These are phyloP conservation scores for Ametastegia equiseti DNA, from an alignment of 2,888 invertebrate species.

Conservation along the genomic window DNA sequence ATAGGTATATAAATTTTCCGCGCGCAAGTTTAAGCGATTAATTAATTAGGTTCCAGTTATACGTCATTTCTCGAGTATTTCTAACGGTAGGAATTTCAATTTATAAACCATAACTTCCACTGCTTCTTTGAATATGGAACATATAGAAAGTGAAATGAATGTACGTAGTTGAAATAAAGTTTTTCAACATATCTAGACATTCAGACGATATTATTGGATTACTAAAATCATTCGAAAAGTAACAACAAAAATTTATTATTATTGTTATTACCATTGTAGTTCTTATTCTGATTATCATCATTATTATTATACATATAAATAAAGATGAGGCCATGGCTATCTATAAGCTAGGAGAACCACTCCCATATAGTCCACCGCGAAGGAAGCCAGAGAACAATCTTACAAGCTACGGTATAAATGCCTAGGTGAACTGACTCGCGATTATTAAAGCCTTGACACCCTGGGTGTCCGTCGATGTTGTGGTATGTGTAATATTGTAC, in stretches of 20 bases:
- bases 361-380: slow-evolving; percentile 20
- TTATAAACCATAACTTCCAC: too few relatives aligned
- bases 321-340: slow-evolving; percentile 40
- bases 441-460: slow-evolving; percentile 40
- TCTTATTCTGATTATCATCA: not conserved
- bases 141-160: not conserved
- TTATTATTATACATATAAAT: slow-evolving; percentile 24
- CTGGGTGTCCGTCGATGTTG: slow-evolving; percentile 17
- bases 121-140: not conserved
- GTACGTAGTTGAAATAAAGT: too few relatives aligned
- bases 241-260: too few relatives aligned
- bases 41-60: not conserved
- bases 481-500: not conserved
- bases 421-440: not conserved
- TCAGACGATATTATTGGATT: not conserved
- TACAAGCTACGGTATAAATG: not conserved
- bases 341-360: slow-evolving; percentile 22
- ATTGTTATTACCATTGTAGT: not conserved
- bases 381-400: slow-evolving; percentile 4
- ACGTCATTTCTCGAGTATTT: not conserved
- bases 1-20: not conserved
- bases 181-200: too few relatives aligned
- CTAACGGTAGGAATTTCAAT: not conserved
- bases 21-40: not conserved
- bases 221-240: not conserved